Evolutionary conservation across 2,888 invertebrate species (phyloP).

Genomic region (Listrodromus nycthemerus): DNA sequence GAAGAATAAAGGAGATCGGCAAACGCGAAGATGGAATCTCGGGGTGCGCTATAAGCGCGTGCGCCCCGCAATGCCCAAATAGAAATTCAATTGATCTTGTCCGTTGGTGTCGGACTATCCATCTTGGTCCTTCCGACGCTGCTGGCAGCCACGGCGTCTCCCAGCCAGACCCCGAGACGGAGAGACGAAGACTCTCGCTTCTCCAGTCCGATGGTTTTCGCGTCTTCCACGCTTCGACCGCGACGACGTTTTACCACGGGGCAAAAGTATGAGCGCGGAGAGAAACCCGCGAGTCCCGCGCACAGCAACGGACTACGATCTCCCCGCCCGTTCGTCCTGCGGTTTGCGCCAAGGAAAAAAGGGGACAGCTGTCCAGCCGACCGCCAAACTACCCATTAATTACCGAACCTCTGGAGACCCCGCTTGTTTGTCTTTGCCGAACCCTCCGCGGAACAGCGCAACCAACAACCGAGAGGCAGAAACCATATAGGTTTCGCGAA

Average conservation of each 20-base stretch:
- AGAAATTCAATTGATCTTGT: conserved; percentile 87
- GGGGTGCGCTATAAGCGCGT: conserved; percentile 63
- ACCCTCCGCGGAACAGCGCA: conserved; percentile 56
- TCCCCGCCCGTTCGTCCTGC: conserved; percentile 74
- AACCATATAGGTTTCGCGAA: conserved; percentile 25
- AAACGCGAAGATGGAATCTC: conserved; percentile 48
- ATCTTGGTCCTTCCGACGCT: conserved; percentile 85
- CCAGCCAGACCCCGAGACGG: conserved; percentile 39
- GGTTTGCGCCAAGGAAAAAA: conserved; percentile 73
- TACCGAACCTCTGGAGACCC: conserved; percentile 77
- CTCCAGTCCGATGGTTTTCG: conserved; percentile 77
- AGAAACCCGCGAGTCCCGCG: conserved; percentile 37
- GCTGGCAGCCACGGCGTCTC: conserved; percentile 74
- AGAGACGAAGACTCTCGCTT: conserved; percentile 67
- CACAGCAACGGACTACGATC: conserved; percentile 62
- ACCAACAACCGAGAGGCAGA: conserved; percentile 59
- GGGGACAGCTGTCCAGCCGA: conserved; percentile 83
- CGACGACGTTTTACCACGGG: conserved; percentile 75
- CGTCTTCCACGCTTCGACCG: conserved; percentile 76
- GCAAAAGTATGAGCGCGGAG: conserved; percentile 24
- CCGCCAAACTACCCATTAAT: conserved; percentile 84
- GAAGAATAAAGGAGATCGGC: conserved; percentile 40
- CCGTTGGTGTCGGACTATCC: conserved; percentile 85
- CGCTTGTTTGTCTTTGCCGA: conserved; percentile 77
- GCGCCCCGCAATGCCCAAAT: conserved; percentile 83